Percentiles rank a stretch among this genome's conserved stretches.
Conservation (phyloP, 1,140 invertebrate genomes). For the Drosophila triauraria region DNA sequence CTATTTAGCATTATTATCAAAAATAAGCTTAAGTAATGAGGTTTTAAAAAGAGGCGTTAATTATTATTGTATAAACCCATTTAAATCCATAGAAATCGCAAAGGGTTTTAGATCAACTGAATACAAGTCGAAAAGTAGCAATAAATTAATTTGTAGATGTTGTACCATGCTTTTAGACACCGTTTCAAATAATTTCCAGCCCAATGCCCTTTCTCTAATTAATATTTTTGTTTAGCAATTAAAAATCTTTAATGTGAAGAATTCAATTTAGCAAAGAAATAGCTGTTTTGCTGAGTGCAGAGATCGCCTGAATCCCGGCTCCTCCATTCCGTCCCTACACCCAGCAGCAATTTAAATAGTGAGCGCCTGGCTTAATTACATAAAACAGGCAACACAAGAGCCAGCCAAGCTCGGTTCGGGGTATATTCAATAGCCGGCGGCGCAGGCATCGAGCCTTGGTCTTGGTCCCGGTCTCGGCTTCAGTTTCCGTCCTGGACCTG, state of each 20-base stretch:
- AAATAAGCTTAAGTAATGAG: too few species aligned
- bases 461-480: constrained; percentile 2
- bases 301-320: neutral
- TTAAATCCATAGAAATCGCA: too few species aligned
- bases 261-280: neutral
- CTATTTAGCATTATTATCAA: too few species aligned
- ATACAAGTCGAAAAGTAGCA: too few species aligned
- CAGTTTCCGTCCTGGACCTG: constrained; percentile 13
- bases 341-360: constrained; percentile 76
- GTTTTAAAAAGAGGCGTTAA: too few species aligned
- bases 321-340: constrained; percentile 5
- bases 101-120: too few species aligned
- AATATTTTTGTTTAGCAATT: neutral
- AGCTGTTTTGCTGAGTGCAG: constrained; percentile 7
- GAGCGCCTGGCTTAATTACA: constrained; percentile 82
- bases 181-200: too few species aligned
- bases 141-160: too few species aligned
- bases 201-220: too few species aligned
- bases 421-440: constrained; percentile 45
- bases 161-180: too few species aligned
- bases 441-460: constrained; percentile 35
- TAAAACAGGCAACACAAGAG: constrained; percentile 61
- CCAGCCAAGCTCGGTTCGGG: constrained; percentile 13
- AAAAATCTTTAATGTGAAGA: neutral
- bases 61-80: too few species aligned